Evolutionary conservation across 2,797 vertebrate species (phyloP).

Genomic region (Peromyscus aztecus): DNA sequence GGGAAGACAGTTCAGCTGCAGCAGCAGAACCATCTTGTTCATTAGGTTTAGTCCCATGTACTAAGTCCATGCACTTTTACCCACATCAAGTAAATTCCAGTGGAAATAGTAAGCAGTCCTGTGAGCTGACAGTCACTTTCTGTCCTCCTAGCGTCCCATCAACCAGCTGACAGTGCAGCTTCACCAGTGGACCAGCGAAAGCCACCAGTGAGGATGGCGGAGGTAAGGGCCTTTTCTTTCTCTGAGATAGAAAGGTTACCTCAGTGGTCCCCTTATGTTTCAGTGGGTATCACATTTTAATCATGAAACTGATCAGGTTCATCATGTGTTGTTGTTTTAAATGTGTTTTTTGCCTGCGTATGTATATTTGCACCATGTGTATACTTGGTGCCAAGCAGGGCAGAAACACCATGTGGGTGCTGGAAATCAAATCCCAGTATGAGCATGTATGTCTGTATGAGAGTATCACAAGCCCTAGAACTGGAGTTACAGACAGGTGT

Average conservation of each 20-base stretch:
- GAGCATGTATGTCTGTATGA: too few relatives aligned
- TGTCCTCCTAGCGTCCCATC: neutral
- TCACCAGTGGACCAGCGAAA: neutral
- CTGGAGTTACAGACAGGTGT: too few relatives aligned
- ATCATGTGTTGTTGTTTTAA: too few relatives aligned
- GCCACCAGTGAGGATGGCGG: neutral
- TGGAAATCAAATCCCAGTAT: too few relatives aligned
- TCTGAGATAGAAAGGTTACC: neutral
- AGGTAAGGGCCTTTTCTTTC: neutral
- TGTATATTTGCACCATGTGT: too few relatives aligned
- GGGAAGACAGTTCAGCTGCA: neutral
- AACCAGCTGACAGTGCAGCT: accelerated
- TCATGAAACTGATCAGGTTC: neutral
- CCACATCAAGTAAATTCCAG: neutral
- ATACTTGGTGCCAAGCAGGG: too few relatives aligned
- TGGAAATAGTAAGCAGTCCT: neutral
- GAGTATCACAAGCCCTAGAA: too few relatives aligned
- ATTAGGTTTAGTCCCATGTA: neutral
- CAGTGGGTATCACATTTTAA: neutral
- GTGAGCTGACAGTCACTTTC: neutral
- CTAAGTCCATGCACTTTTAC: too few relatives aligned
- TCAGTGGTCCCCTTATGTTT: neutral
- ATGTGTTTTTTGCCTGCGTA: too few relatives aligned
- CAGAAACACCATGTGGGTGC: too few relatives aligned
- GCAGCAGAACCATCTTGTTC: neutral